These are phyloP conservation scores for Dallia pectoralis DNA, from an alignment of 2,797 vertebrate species.

Conservation along the genomic window DNA sequence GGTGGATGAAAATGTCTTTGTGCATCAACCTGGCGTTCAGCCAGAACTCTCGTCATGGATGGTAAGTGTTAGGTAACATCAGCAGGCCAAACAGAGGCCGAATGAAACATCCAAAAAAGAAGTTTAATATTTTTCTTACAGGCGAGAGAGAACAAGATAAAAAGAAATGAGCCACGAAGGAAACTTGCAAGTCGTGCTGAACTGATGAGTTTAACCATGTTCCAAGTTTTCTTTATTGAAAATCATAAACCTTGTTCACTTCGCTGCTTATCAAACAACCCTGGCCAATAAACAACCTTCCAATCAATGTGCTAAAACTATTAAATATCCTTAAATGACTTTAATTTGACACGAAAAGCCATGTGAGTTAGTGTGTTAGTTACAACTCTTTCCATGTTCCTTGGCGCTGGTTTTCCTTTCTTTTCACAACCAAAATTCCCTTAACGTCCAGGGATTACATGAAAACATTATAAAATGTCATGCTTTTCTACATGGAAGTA, in stretches of 20 bases:
- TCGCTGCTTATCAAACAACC: neutral
- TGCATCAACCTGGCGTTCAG: neutral
- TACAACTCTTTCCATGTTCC: constrained; percentile 9
- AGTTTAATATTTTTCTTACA: constrained; percentile 33
- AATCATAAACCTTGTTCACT: neutral
- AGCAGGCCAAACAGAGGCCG: constrained; percentile 28
- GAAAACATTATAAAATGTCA: too few relatives aligned
- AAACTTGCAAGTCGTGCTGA: constrained; percentile 33
- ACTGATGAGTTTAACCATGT: constrained; percentile 27
- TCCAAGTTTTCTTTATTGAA: constrained; percentile 12
- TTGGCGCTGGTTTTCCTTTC: too few relatives aligned
- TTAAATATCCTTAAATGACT: constrained; percentile 7
- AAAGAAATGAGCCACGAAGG: constrained; percentile 25
- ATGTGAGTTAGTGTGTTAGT: constrained; percentile 10
- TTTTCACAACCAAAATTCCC: too few relatives aligned
- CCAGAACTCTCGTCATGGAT: neutral
- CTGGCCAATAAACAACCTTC: neutral
- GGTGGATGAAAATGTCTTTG: neutral
- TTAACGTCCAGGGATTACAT: too few relatives aligned
- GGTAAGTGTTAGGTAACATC: constrained; percentile 32
- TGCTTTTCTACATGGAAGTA: too few relatives aligned
- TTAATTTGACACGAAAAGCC: neutral
- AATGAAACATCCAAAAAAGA: constrained; percentile 39
- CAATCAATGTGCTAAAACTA: neutral
- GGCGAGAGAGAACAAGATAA: constrained; percentile 24